phyloP scores from a whole-genome alignment of 2,888 invertebrate species.

The Eilema caniola region DNA sequence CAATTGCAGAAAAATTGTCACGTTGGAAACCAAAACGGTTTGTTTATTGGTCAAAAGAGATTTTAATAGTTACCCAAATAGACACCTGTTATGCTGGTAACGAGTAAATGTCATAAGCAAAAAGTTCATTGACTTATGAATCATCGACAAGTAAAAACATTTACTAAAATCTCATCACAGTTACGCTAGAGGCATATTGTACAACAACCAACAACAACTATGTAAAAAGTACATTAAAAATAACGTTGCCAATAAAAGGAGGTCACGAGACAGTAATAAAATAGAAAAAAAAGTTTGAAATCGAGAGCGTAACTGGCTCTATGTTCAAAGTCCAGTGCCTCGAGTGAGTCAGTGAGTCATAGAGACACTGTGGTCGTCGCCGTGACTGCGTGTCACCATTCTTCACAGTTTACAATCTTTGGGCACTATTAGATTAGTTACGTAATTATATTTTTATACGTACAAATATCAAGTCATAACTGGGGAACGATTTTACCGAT shows the following conservation, averaged over 20 bases:
- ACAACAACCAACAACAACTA: conserved; percentile 27
- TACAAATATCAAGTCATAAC: conserved; percentile 2
- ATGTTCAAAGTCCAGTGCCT: conserved; percentile 50
- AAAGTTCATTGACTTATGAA: conserved; percentile 1
- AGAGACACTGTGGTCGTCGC: conserved; percentile 32
- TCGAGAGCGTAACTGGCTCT: conserved; percentile 53
- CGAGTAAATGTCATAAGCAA: background rate
- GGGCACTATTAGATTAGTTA: conserved; percentile 36
- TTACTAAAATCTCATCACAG: conserved; percentile 7
- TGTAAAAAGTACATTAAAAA: conserved; percentile 31
- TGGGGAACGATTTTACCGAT: no score
- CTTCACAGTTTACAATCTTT: conserved; percentile 23
- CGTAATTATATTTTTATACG: conserved; percentile 42
- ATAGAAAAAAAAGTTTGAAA: conserved; percentile 45
- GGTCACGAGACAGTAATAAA: conserved; percentile 47
- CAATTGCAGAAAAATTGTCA: no score
- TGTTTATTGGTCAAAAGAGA: no score
- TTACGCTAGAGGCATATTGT: conserved; percentile 28
- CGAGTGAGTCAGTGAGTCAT: conserved; percentile 53
- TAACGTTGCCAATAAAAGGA: conserved; percentile 44
- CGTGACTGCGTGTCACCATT: conserved; percentile 54
- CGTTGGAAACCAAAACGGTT: no score
- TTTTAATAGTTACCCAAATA: background rate
- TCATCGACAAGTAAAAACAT: background rate
- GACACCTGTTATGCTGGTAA: background rate